Evolutionary conservation across 1,140 invertebrate species (phyloP).

Genomic region (Leptinotarsa undecemlineata): DNA sequence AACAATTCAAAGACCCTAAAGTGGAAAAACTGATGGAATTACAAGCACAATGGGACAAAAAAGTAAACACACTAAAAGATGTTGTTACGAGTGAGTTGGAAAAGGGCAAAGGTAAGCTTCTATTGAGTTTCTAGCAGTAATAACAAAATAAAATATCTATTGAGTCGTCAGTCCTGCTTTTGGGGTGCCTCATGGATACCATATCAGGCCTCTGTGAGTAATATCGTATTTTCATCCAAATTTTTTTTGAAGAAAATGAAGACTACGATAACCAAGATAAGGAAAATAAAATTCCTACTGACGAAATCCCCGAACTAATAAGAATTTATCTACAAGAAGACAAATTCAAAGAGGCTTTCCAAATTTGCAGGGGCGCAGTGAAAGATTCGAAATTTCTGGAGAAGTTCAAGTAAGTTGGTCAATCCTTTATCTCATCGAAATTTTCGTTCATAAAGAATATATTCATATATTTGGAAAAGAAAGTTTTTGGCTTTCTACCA

Average conservation of each 20-base stretch:
- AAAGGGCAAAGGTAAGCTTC: conserved; percentile 23
- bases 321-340: conserved; percentile 36
- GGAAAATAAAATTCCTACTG: conserved; percentile 21
- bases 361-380: conserved; percentile 30
- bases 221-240: too few species aligned
- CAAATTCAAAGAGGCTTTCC: conserved; percentile 42
- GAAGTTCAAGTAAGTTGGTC: conserved; percentile 27
- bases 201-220: too few species aligned
- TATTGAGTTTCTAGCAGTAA: not conserved
- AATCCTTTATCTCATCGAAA: too few species aligned
- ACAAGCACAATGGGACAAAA: conserved; percentile 42
- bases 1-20: conserved; percentile 35
- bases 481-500: too few species aligned
- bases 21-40: conserved; percentile 36
- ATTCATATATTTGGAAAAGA: too few species aligned
- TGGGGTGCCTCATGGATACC: not conserved
- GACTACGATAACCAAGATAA: conserved; percentile 29
- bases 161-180: not conserved
- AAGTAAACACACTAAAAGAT: conserved; percentile 34
- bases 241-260: conserved; percentile 5
- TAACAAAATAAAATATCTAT: not conserved
- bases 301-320: conserved; percentile 32
- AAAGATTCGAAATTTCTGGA: conserved; percentile 32
- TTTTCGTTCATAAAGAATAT: too few species aligned
- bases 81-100: conserved; percentile 38